These are phyloP conservation scores for Mus pahari DNA, from an alignment of 2,113 vertebrate species.

Conservation along the genomic window DNA sequence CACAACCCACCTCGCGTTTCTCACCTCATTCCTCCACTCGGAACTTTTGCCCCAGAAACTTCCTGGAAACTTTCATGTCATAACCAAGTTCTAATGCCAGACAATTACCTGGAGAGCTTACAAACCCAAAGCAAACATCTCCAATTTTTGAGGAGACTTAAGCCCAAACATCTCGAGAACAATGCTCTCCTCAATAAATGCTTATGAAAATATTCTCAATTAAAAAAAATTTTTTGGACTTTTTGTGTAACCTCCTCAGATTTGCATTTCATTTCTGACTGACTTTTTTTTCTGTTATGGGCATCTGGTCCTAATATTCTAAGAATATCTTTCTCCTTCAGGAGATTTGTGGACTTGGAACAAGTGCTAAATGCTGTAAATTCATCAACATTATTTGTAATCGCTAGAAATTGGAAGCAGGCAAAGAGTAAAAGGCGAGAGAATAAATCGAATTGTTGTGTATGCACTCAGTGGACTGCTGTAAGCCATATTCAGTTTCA, in stretches of 20 bases:
- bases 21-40: background rate
- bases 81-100: background rate
- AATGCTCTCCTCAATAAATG: background rate
- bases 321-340: conserved; percentile 14
- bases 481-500: background rate
- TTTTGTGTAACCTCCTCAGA: background rate
- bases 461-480: background rate
- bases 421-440: background rate
- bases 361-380: background rate
- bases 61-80: too few species aligned
- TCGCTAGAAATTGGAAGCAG: conserved; percentile 28
- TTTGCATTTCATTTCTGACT: conserved; percentile 21
- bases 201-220: background rate
- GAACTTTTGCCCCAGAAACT: background rate
- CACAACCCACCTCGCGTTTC: background rate
- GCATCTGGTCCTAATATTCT: background rate
- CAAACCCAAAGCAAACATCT: background rate
- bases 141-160: background rate
- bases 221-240: conserved; percentile 34
- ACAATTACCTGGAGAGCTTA: background rate
- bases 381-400: conserved; percentile 19
- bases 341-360: conserved; percentile 21
- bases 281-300: background rate
- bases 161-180: background rate
- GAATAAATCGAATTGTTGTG: background rate